phyloP scores from a whole-genome alignment of 2,888 invertebrate species.

The Auanema sp. region DNA sequence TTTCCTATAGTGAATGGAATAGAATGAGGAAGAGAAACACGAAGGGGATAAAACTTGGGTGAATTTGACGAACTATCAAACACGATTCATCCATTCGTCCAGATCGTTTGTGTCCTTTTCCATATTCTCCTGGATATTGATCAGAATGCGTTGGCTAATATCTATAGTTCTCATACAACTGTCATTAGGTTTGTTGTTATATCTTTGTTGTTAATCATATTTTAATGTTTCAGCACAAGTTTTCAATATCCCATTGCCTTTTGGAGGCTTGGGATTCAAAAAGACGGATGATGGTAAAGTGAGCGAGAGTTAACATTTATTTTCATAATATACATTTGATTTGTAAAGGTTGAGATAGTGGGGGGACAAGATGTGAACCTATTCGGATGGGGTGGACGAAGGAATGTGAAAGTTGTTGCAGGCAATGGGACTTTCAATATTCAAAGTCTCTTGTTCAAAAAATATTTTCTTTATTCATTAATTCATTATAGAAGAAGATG shows the following conservation, averaged over 20 bases:
- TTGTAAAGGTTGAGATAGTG: constrained; percentile 34
- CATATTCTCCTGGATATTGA: too few species aligned
- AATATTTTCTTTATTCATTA: neutral
- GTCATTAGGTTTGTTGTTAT: too few species aligned
- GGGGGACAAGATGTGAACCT: constrained; percentile 34
- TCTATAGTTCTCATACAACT: too few species aligned
- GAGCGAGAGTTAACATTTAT: constrained; percentile 5
- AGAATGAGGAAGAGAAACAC: too few species aligned
- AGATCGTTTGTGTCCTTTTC: too few species aligned
- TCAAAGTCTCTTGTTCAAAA: constrained; percentile 18
- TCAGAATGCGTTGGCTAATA: too few species aligned
- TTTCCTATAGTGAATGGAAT: too few species aligned
- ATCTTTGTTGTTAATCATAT: too few species aligned
- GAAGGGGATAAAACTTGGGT: too few species aligned
- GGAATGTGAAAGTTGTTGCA: constrained; percentile 32
- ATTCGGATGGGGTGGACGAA: constrained; percentile 37
- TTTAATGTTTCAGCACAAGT: constrained; percentile 32
- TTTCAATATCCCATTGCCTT: constrained; percentile 43
- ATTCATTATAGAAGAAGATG: constrained; percentile 30
- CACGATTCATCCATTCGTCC: too few species aligned
- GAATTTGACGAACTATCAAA: too few species aligned
- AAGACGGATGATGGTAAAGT: constrained; percentile 42
- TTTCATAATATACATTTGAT: constrained; percentile 5
- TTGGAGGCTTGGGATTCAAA: constrained; percentile 32
- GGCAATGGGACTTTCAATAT: constrained; percentile 41